Evolutionary conservation across 2,113 vertebrate species (phyloP).

Genomic region (Phalacrocorax carbo): DNA sequence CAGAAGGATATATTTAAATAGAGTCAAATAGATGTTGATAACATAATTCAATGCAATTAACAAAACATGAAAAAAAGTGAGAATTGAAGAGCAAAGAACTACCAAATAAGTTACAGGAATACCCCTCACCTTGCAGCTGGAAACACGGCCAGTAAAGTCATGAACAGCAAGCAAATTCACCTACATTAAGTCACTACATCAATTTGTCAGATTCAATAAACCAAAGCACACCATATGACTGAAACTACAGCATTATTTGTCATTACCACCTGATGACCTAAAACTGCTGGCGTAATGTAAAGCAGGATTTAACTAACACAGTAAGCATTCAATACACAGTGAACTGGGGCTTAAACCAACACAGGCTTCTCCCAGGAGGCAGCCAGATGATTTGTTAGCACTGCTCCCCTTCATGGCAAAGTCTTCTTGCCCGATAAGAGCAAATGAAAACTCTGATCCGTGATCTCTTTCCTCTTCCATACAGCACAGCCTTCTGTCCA

Average conservation of each 20-base stretch:
- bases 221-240: background rate
- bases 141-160: background rate
- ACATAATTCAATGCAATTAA: background rate
- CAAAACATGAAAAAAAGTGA: background rate
- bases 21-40: background rate
- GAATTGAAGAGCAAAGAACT: background rate
- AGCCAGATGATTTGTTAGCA: background rate
- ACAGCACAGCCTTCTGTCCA: background rate
- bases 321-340: background rate
- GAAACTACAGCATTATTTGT: background rate
- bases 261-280: background rate
- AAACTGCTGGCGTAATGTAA: fast-evolving
- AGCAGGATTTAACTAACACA: background rate
- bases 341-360: background rate
- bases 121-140: background rate
- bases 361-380: background rate
- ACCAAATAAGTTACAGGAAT: background rate
- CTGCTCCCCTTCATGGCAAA: fast-evolving
- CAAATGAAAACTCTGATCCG: background rate
- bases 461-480: background rate
- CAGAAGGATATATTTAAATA: background rate
- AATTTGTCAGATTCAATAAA: background rate
- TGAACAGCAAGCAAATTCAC: background rate
- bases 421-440: background rate
- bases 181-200: background rate